These are phyloP conservation scores for Pogonocichla stellata DNA, from an alignment of 2,113 vertebrate species.

Conservation along the genomic window DNA sequence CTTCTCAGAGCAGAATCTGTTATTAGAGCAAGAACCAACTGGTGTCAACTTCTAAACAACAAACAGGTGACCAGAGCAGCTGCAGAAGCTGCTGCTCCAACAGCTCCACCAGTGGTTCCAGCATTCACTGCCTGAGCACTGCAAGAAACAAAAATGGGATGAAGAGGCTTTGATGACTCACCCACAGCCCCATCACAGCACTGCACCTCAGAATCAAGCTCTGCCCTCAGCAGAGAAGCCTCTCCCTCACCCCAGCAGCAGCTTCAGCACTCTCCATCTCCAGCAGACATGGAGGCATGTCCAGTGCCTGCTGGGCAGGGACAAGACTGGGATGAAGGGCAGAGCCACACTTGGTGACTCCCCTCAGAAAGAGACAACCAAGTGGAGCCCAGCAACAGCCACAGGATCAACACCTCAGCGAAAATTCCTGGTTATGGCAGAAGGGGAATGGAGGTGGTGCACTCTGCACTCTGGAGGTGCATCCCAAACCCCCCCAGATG, in stretches of 20 bases:
- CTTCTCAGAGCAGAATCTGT: background rate
- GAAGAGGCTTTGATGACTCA: background rate
- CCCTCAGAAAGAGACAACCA: background rate
- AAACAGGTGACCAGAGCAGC: background rate
- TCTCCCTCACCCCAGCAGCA: background rate
- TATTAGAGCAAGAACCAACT: fast-evolving
- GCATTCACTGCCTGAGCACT: background rate
- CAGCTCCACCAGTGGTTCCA: background rate
- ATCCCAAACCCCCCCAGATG: fast-evolving
- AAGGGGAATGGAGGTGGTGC: fast-evolving
- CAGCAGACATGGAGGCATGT: background rate
- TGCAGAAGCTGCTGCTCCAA: background rate
- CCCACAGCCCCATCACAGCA: background rate
- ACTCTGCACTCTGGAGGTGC: background rate
- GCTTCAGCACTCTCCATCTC: background rate
- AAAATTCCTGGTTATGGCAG: background rate
- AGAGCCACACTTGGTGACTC: background rate
- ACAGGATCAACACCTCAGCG: background rate
- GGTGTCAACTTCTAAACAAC: background rate
- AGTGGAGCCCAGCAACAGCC: background rate
- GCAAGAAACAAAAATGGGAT: background rate
- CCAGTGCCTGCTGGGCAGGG: background rate
- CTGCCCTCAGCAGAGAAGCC: background rate
- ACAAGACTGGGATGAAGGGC: background rate
- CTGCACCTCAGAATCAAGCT: background rate